phyloP scores from a whole-genome alignment of 2,113 vertebrate species.

The Acanthisitta chloris region DNA sequence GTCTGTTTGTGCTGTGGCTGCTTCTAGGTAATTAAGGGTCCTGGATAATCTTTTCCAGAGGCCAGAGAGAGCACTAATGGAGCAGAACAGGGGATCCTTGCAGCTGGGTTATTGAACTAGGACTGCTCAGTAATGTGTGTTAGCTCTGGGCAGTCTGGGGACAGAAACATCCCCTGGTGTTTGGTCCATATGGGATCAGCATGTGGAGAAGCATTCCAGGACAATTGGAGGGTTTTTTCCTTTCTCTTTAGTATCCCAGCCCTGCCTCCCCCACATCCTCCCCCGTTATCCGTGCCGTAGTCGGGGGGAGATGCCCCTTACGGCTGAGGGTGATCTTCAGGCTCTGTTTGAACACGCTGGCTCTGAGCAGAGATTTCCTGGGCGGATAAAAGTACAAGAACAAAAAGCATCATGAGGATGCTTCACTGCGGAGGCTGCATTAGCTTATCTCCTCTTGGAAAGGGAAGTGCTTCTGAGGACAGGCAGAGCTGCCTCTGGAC shows the following conservation, averaged over 20 bases:
- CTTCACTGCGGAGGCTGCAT: slow-evolving; percentile 34
- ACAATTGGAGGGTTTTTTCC: background rate
- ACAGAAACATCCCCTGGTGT: slow-evolving; percentile 7
- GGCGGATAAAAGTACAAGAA: slow-evolving; percentile 58
- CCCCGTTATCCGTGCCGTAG: slow-evolving; percentile 1
- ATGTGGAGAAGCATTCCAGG: slow-evolving; percentile 10
- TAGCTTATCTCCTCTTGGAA: slow-evolving; percentile 43
- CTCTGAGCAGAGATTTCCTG: slow-evolving; percentile 64
- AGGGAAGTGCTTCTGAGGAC: slow-evolving; percentile 61
- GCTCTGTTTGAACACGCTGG: slow-evolving; percentile 46
- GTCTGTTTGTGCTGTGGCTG: background rate
- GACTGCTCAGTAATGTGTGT: background rate
- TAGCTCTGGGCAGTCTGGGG: background rate
- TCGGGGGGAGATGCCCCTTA: slow-evolving; percentile 17
- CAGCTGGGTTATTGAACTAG: background rate
- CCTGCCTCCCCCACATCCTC: slow-evolving; percentile 26
- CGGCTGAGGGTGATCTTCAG: background rate
- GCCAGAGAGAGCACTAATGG: background rate
- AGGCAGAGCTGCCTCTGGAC: slow-evolving; percentile 32
- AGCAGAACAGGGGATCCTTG: background rate
- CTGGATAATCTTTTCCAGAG: background rate
- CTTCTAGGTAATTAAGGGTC: slow-evolving; percentile 11
- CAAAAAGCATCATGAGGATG: slow-evolving; percentile 59
- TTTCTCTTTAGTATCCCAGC: slow-evolving; percentile 25
- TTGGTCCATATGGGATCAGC: slow-evolving; percentile 42